These are phyloP conservation scores for Villa cingulata DNA, from an alignment of 2,888 invertebrate species.

Conservation along the genomic window DNA sequence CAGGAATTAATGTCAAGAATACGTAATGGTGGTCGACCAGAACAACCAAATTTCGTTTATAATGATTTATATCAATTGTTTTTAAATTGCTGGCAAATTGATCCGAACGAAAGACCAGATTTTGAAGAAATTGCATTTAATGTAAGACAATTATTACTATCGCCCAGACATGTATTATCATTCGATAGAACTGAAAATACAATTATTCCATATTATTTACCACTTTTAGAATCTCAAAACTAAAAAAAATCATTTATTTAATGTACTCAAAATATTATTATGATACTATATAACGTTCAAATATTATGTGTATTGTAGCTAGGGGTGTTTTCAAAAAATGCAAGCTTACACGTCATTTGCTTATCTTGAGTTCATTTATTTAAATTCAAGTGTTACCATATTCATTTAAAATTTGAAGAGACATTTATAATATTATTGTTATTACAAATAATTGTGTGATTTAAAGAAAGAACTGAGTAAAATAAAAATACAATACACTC, in stretches of 20 bases:
- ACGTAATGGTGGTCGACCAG: constrained; percentile 54
- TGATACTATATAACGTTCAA: too few species aligned
- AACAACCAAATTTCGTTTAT: constrained; percentile 58
- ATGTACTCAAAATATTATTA: too few species aligned
- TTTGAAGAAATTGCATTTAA: constrained; percentile 47
- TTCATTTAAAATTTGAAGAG: too few species aligned
- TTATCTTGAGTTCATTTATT: too few species aligned
- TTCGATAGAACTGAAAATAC: constrained; percentile 26
- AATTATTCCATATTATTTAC: constrained; percentile 32
- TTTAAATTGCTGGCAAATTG: constrained; percentile 72
- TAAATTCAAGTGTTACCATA: too few species aligned
- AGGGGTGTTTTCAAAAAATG: too few species aligned
- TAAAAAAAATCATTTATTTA: constrained; percentile 12
- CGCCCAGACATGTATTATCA: constrained; percentile 30
- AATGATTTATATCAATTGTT: constrained; percentile 71
- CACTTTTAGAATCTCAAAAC: constrained; percentile 29
- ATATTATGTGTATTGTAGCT: too few species aligned
- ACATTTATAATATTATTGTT: too few species aligned
- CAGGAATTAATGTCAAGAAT: constrained; percentile 55
- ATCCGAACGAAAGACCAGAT: constrained; percentile 63
- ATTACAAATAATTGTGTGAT: too few species aligned
- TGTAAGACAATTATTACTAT: constrained; percentile 32
- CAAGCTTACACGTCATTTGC: too few species aligned
- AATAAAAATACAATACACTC: too few species aligned
- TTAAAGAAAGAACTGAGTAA: too few species aligned